Conservation (phyloP, 2,797 vertebrate species). For the Fringilla coelebs region DNA sequence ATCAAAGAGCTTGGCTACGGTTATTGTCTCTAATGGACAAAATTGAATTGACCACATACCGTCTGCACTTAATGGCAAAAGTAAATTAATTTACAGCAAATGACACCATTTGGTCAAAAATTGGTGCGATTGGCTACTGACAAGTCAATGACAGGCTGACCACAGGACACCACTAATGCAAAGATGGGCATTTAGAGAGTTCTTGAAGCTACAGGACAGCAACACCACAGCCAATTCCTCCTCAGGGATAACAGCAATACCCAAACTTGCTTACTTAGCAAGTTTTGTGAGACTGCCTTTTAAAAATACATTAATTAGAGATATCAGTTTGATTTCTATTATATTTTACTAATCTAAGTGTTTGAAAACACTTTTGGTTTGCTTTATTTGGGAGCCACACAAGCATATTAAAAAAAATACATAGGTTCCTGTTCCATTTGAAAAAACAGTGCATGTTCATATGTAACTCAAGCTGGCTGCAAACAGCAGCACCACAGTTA, state of each 20-base stretch:
- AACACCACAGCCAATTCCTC: neutral
- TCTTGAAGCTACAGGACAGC: neutral
- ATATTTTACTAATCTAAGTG: neutral
- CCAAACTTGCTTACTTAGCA: neutral
- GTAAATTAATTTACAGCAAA: conserved; percentile 58
- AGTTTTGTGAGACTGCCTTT: neutral
- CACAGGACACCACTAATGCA: neutral
- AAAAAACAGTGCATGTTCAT: fast-evolving
- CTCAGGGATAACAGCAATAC: neutral
- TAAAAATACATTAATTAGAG: neutral
- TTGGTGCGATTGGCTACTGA: neutral
- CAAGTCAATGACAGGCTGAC: conserved; percentile 9
- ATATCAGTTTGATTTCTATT: neutral
- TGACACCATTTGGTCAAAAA: conserved; percentile 8
- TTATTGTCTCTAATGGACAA: conserved; percentile 66
- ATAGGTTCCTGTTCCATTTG: neutral
- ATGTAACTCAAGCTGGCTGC: neutral
- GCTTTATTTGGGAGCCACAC: neutral
- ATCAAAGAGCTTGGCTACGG: conserved; percentile 30
- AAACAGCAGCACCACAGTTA: neutral
- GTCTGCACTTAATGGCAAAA: conserved; percentile 55
- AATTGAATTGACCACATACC: conserved; percentile 39
- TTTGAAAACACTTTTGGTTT: neutral
- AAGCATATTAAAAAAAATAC: neutral
- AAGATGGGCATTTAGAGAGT: neutral